Evolutionary conservation across 2,113 vertebrate genomes (phyloP), one percentile per base, ranked within the genome.

Genomic region (Gallinago jamesoni): DNA sequence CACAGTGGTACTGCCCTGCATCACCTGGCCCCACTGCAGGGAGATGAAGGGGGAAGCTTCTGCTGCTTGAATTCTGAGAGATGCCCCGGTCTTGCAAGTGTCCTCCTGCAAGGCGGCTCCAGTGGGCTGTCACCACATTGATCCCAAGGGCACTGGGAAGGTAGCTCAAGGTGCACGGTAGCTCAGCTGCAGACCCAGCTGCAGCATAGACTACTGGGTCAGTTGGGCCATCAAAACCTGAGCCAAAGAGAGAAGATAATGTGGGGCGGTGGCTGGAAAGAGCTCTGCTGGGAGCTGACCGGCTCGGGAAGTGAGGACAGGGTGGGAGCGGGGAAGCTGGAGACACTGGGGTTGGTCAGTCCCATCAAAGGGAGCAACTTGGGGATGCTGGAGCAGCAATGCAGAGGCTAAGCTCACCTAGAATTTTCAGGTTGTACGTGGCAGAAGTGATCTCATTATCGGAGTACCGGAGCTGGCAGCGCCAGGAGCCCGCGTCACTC

Each of bases 1-100:
- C 2, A 19, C 98, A 98, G 77, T 8, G 84, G 47, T 98, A 98
- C 80, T 88, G 90, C 52, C 98, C 98, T 17, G 96, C 97, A 28
- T 98, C 96, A 4, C 73, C 72, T 7, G 3, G 95, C 37, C 90
- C 96, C 93, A 98, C 98, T 2, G 9, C 17, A 12, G 96, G 87
- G 9, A 98, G 94, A 5, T 4, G 95, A 57, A 98, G 95, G 21
- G 90, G 64, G 57, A 98, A 98, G 84, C 66, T 94, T 76, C 96
- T 95, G 16, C 60, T 57, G 68, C 94, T 95, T 30, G 13, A 30
- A 33, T 90, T 91, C 57, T 24, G 79, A 20, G 52, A 57, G 14
- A 16, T 27, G 30, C 4, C 5, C 89, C 27, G 7, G 13, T 59
- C 28, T 62, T 97, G 89, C 45, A 69, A 75, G 56, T 52, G 93